Base-by-base conservation (phyloP, 2,888 invertebrate genomes). In the Athalia rosae region DNA sequence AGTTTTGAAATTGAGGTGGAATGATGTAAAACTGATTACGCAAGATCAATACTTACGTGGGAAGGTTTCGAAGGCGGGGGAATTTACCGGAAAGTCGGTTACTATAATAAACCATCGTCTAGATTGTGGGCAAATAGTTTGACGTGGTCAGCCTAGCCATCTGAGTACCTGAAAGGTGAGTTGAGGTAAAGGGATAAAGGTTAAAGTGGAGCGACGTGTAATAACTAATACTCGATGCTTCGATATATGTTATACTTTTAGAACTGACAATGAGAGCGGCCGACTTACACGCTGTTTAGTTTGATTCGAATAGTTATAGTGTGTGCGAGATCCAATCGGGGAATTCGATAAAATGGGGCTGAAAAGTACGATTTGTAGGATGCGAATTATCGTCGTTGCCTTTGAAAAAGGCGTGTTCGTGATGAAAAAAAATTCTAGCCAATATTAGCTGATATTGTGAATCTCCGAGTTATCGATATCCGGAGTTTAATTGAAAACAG, bases 361-460 rank as follows among this genome's bases (percentile, higher is more conserved):
- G 11, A 41, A n/a, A n/a, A 67, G 67, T 50, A 41, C 67, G 41
- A 67, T 67, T 28, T 67, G 67, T 67, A 50, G 67, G 67, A 53
- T n/a, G 53, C 48, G 28, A 67, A 67, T 67, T 67, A 67, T 48
- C n/a, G 50, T 53, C n/a, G 13, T 53, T n/a, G 13, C 41, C 53
- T 47, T 11, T 67, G 50, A 28, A 28, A 53, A 53, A 28, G 41
- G 28, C 53, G 41, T 50, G 67, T 11, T 53, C 28, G 50, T 67
- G 67, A n/a, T 53, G 67, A 67, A 67, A 53, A 53, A 28, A 28
- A 67, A 50, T 67, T 67, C 53, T 43, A 50, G 8, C 28, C 28
- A 28, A 28, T n/a, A 28, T 41, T 1, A 7, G 15, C 13, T n/a
- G 28, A 67, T 53, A 53, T 53, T 43, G 15, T 28, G 28, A 28